Conservation (phyloP, 2,113 vertebrate genomes). For the Nymphicus hollandicus region DNA sequence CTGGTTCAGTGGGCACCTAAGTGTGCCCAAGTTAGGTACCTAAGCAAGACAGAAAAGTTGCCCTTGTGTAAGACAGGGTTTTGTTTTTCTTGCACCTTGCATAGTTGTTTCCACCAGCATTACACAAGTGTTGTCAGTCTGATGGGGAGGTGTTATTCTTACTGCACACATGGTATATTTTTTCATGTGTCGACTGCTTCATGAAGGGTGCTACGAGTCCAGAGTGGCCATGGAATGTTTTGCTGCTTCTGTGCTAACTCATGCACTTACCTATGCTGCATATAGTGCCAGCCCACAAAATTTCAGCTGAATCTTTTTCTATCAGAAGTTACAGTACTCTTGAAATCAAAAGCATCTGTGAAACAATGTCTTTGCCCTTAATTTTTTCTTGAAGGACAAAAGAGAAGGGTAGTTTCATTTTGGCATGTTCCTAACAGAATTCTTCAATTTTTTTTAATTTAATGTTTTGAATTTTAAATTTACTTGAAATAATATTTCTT, state of each 20-base stretch:
- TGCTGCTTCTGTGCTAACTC: not conserved
- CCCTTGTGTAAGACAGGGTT: not conserved
- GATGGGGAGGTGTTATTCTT: not conserved
- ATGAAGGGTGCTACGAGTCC: not conserved
- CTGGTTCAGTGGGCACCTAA: fast-evolving
- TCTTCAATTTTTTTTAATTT: not conserved
- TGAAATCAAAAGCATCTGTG: not conserved
- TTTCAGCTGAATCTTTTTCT: not conserved
- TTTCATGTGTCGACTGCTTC: not conserved
- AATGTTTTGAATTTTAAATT: not conserved
- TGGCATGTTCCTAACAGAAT: not conserved
- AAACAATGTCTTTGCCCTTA: not conserved
- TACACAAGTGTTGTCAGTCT: not conserved
- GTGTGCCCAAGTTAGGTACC: not conserved
- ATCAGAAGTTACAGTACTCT: not conserved
- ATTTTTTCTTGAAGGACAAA: not conserved
- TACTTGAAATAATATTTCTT: not conserved
- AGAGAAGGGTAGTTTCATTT: not conserved
- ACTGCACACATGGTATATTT: not conserved
- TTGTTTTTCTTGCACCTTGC: not conserved
- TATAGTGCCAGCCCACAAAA: not conserved
- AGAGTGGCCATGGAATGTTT: not conserved
- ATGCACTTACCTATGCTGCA: not conserved
- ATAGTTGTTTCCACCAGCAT: not conserved
- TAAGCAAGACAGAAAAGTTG: not conserved